Conservation (phyloP, 1,140 invertebrate species). For the Hesperophylax magnus region DNA sequence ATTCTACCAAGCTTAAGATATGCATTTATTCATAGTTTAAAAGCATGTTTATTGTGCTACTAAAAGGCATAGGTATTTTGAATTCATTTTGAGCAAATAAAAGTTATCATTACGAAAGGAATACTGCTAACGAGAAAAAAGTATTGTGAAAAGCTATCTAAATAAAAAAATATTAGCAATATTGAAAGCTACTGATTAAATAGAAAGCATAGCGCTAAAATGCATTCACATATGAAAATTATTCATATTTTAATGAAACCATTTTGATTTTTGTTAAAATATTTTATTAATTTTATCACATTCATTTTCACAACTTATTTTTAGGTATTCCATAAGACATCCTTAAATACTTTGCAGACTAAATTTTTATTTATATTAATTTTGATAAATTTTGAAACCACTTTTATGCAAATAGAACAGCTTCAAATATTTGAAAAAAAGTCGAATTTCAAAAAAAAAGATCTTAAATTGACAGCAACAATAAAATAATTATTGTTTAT, state of each 20-base stretch:
- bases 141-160: too few relatives aligned
- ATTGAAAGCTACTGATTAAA: too few relatives aligned
- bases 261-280: constrained; percentile 28
- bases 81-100: too few relatives aligned
- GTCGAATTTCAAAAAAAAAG: neutral
- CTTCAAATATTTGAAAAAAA: neutral
- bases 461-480: neutral
- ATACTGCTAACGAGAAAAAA: too few relatives aligned
- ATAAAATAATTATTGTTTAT: neutral
- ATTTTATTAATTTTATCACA: constrained; percentile 36
- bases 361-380: neutral
- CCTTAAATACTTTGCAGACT: neutral
- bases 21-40: too few relatives aligned
- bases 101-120: too few relatives aligned
- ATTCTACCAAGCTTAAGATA: too few relatives aligned
- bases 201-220: too few relatives aligned
- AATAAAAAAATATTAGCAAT: too few relatives aligned
- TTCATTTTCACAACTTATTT: constrained; percentile 19
- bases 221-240: neutral
- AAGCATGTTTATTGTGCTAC: too few relatives aligned
- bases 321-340: constrained; percentile 23
- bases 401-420: neutral
- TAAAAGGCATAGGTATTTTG: too few relatives aligned
- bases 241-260: constrained; percentile 6
- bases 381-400: neutral